Base-by-base conservation (phyloP, 2,797 vertebrate species). In the Enteromius unitaeniatus region DNA sequence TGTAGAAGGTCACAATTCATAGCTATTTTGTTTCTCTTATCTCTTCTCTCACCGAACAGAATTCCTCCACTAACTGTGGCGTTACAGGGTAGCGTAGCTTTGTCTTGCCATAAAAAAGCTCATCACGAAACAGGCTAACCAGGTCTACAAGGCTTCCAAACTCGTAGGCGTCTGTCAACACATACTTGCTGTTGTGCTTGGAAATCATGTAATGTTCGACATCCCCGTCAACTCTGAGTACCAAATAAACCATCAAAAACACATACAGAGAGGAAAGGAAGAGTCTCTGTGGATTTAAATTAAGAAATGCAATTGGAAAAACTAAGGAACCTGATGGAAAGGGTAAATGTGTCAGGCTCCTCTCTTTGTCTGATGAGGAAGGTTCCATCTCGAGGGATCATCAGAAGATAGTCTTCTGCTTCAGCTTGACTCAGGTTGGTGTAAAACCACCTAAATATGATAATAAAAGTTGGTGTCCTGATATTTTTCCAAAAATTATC, bases 81-180 rank as follows among this genome's bases (percentile, higher is more conserved):
- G 97, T 99, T 87, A 98, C 97, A 0, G 98, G 97, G 90, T 99
- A 99, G 23, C 97, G 97, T 31, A 99, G 92, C 34, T 96, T 97
- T 94, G 97, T 97, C 90, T 98, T 99, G 42, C 97, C 96, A 88
- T 97, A 97, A n/a, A 99, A 93, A 0, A 96, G 94, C 4, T 97
- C 96, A 88, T 97, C 97, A 90, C 92, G 95, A 0, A 96, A 99
- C 91, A 98, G 98, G 10, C 89, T 96, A 49, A 99, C 97, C 81
- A 99, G 91, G 89, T 99, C 97, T 89, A 98, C 96, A n/a, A 99
- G 90, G 83, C 97, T 99, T 90, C 97, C 96, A 1, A 99, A 99
- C 90, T 97, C 97, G 1, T 96, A 96, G 0, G 96, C 96, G 49
- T 96, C 96, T 17, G 97, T 97, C 89, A 99, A 91, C 78, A 99